These are phyloP conservation scores for Emydocephalus ijimae DNA, from an alignment of 2,113 vertebrate species.

Conservation along the genomic window DNA sequence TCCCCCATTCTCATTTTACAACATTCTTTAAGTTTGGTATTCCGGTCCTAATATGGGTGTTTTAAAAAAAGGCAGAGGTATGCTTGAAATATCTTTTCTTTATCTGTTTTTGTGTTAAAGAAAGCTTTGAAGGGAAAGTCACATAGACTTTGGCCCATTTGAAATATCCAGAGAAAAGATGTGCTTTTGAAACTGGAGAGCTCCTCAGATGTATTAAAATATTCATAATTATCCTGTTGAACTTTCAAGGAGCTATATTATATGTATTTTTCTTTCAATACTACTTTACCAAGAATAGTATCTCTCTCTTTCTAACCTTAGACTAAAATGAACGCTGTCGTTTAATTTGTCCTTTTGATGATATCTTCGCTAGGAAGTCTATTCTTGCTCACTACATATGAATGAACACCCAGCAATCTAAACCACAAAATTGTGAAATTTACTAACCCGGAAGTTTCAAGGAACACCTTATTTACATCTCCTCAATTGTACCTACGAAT, in stretches of 20 bases:
- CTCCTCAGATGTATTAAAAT: conserved; percentile 48
- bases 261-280: conserved; percentile 31
- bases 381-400: not conserved
- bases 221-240: not conserved
- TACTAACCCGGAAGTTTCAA: conserved; percentile 45
- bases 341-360: conserved; percentile 2
- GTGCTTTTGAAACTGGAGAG: not conserved
- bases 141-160: conserved; percentile 6
- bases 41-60: conserved; percentile 73
- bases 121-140: conserved; percentile 56
- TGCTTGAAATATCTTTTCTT: conserved; percentile 62
- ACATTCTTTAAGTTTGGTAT: conserved; percentile 75
- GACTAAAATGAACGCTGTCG: not conserved
- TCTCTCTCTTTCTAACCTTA: not conserved
- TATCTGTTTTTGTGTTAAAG: conserved; percentile 65
- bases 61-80: conserved; percentile 63
- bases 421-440: conserved; percentile 23
- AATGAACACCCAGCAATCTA: conserved; percentile 31
- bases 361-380: not conserved
- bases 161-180: conserved; percentile 34
- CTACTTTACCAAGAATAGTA: not conserved
- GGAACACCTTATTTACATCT: conserved; percentile 39
- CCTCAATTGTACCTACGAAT: conserved; percentile 33
- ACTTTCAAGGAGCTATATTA: not conserved
- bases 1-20: conserved; percentile 80